Evolutionary conservation across 2,888 invertebrate species (phyloP).

Genomic region (Rugalucina vietnamica): DNA sequence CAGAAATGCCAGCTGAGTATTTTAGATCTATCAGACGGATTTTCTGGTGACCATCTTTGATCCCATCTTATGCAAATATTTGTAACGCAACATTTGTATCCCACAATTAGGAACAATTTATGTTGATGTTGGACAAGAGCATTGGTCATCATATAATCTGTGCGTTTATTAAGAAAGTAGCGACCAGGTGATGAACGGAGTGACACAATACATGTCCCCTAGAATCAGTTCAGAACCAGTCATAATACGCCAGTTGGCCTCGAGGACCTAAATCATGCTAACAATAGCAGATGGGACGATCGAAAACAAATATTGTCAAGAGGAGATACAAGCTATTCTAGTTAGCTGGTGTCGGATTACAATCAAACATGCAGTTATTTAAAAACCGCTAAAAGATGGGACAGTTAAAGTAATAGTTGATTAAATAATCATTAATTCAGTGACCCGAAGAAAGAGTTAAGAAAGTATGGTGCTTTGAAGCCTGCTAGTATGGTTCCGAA

Average conservation of each 20-base stretch:
- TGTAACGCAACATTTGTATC: not conserved
- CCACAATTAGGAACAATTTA: conserved; percentile 5
- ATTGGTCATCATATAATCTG: not conserved
- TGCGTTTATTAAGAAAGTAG: not conserved
- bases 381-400: conserved; percentile 1
- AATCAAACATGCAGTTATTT: conserved; percentile 12
- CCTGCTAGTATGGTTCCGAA: not conserved
- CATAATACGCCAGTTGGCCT: conserved; percentile 4
- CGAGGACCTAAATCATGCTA: conserved; percentile 6
- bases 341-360: not conserved
- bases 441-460: not conserved
- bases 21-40: too few relatives aligned
- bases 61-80: not conserved
- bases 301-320: conserved; percentile 9
- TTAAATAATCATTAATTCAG: conserved; percentile 5
- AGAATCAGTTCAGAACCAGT: not conserved
- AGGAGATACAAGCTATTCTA: not conserved
- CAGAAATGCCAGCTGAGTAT: too few relatives aligned
- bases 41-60: not conserved
- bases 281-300: conserved; percentile 6
- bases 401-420: conserved; percentile 8
- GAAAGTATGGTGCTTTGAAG: not conserved
- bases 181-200: not conserved
- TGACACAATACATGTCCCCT: conserved; percentile 16
- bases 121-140: not conserved